phyloP scores from a whole-genome alignment of 2,888 invertebrate genomes.

The Hybos culiciformis region DNA sequence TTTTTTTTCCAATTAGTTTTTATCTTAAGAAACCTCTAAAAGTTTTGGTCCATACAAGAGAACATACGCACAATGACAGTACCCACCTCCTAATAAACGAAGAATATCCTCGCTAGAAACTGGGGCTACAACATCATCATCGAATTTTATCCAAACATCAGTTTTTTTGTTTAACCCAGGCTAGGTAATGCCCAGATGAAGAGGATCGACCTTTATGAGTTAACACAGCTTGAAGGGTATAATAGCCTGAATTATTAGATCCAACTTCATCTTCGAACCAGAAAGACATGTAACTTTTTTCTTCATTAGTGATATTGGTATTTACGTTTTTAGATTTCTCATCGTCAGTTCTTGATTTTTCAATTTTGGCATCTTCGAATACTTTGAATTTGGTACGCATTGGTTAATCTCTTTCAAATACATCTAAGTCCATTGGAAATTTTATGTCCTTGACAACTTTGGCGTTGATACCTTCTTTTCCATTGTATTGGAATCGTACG shows the following conservation, averaged over 20 bases:
- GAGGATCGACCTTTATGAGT: constrained; percentile 95
- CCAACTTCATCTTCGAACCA: constrained; percentile 60
- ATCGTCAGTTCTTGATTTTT: constrained; percentile 34
- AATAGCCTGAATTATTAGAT: constrained; percentile 98
- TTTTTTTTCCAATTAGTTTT: too few relatives aligned
- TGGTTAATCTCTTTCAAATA: constrained; percentile 88
- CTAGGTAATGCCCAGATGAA: constrained; percentile 97
- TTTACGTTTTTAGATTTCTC: too few relatives aligned
- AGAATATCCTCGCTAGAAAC: constrained; percentile 89
- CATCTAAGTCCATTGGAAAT: constrained; percentile 87
- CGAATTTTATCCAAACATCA: constrained; percentile 92
- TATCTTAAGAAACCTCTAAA: too few relatives aligned
- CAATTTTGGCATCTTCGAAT: constrained; percentile 56
- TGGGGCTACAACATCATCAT: constrained; percentile 85
- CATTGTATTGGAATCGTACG: constrained; percentile 95
- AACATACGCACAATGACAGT: constrained; percentile 99
- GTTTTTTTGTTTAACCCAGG: constrained; percentile 69
- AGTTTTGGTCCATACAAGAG: constrained; percentile 86
- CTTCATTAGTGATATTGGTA: too few relatives aligned
- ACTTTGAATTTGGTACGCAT: constrained; percentile 84
- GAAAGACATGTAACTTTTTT: constrained; percentile 39
- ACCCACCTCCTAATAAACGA: constrained; percentile 92
- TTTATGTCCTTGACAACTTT: constrained; percentile 96
- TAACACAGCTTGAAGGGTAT: constrained; percentile 85
- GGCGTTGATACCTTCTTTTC: constrained; percentile 88